These are phyloP conservation scores for Ascidia mentula DNA, from an alignment of 23 tunicate species.

Conservation along the genomic window DNA sequence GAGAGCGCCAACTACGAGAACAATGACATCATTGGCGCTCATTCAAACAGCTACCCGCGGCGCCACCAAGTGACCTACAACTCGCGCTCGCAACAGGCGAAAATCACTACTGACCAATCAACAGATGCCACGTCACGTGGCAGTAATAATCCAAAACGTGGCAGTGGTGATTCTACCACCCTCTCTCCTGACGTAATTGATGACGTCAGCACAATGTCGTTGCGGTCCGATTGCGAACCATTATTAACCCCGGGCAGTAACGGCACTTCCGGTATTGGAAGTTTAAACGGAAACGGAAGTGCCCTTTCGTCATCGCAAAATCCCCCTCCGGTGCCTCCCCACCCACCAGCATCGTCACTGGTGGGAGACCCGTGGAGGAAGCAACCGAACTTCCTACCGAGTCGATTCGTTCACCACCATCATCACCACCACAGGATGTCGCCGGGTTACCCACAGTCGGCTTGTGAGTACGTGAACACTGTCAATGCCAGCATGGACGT, in stretches of 20 bases:
- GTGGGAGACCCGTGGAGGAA: conserved; percentile 52
- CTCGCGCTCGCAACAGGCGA: conserved; percentile 18
- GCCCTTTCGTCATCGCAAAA: conserved; percentile 19
- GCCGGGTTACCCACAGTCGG: conserved; percentile 34
- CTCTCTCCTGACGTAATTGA: conserved; percentile 13
- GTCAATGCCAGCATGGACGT: conserved; percentile 74
- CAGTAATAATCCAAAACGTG: background rate
- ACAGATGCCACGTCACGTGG: background rate
- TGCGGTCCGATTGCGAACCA: conserved; percentile 73
- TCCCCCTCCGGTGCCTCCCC: conserved; percentile 52
- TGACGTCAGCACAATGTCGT: conserved; percentile 50
- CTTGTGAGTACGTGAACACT: conserved; percentile 87
- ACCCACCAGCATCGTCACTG: conserved; percentile 11
- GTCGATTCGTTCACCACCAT: conserved; percentile 12
- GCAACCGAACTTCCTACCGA: conserved; percentile 17
- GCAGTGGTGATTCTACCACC: conserved; percentile 16
- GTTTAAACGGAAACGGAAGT: conserved; percentile 67
- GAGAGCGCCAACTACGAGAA: conserved; percentile 76
- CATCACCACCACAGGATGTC: conserved; percentile 23
- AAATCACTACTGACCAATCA: background rate
- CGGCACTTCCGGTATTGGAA: conserved; percentile 87
- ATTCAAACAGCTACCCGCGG: conserved; percentile 32
- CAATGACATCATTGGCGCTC: conserved; percentile 42
- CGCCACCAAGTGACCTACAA: conserved; percentile 32
- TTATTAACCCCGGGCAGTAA: conserved; percentile 86